Evolutionary conservation across 2,113 vertebrate species (phyloP).

Genomic region (Lagopus muta): DNA sequence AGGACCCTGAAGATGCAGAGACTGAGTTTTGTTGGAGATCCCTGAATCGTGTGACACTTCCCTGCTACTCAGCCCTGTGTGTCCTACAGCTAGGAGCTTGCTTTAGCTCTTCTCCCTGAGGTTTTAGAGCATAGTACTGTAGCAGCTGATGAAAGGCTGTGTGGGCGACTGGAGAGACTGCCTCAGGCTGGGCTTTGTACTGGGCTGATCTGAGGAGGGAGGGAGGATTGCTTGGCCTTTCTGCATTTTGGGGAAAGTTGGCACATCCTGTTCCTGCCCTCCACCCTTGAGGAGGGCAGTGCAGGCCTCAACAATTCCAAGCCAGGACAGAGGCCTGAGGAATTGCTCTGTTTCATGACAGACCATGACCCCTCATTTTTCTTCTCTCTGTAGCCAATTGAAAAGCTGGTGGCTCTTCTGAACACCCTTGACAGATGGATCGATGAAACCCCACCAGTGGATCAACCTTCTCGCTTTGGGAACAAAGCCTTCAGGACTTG

Average conservation of each 20-base stretch:
- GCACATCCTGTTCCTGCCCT: fast-evolving
- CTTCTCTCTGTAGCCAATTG: constrained; percentile 80
- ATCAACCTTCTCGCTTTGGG: constrained; percentile 97
- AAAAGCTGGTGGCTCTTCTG: constrained; percentile 88
- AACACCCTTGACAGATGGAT: constrained; percentile 95
- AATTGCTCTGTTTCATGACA: neutral
- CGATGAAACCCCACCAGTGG: constrained; percentile 91
- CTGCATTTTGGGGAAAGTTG: neutral
- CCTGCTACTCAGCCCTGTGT: neutral
- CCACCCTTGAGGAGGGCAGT: neutral
- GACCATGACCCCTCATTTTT: neutral
- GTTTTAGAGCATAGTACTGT: neutral
- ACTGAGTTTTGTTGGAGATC: neutral
- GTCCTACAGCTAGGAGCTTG: neutral
- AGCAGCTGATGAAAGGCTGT: neutral
- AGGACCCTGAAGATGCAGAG: neutral
- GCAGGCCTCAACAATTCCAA: neutral
- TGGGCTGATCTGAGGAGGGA: neutral
- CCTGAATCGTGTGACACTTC: neutral
- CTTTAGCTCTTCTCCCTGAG: neutral
- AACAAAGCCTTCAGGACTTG: constrained; percentile 97
- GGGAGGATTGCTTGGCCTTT: neutral
- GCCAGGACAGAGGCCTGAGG: neutral
- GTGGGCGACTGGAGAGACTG: neutral
- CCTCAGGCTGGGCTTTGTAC: neutral